Conservation (phyloP, 1,140 invertebrate genomes). For the Leucophenga varia region DNA sequence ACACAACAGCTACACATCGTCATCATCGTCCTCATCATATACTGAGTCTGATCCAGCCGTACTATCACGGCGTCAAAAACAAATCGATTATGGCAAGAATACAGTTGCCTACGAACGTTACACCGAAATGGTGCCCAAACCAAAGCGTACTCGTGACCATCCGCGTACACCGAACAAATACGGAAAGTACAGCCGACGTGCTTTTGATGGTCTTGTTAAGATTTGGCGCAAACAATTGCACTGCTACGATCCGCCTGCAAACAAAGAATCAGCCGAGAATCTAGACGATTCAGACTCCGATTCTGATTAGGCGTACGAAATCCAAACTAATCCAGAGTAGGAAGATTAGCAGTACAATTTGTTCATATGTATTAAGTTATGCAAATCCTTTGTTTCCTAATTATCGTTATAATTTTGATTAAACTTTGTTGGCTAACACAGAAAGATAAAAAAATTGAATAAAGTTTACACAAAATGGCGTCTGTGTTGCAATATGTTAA, state of each 20-base stretch:
- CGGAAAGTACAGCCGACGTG: slow-evolving; percentile 83
- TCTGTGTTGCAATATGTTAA: too few species aligned
- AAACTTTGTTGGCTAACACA: too few species aligned
- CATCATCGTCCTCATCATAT: slow-evolving; percentile 54
- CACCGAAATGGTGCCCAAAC: slow-evolving; percentile 63
- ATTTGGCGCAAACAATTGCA: slow-evolving; percentile 86
- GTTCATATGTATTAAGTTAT: too few species aligned
- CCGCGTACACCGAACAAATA: slow-evolving; percentile 86
- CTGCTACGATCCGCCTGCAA: slow-evolving; percentile 70
- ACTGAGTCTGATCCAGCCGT: slow-evolving; percentile 73
- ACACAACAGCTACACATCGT: slow-evolving; percentile 43
- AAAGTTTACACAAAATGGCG: too few species aligned
- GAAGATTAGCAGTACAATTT: too few species aligned
- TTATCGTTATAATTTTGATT: too few species aligned
- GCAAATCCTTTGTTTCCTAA: too few species aligned
- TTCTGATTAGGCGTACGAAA: too few species aligned
- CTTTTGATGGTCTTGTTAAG: slow-evolving; percentile 85
- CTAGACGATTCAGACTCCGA: slow-evolving; percentile 37
- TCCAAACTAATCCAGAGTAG: too few species aligned
- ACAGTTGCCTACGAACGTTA: slow-evolving; percentile 87
- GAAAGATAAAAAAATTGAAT: too few species aligned
- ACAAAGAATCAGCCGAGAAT: slow-evolving; percentile 4
- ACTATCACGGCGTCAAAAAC: slow-evolving; percentile 81
- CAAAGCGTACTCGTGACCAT: slow-evolving; percentile 67
- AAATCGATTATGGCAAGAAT: slow-evolving; percentile 95